phyloP scores from a whole-genome alignment of 2,113 vertebrate species.

The Fulmarus glacialis region DNA sequence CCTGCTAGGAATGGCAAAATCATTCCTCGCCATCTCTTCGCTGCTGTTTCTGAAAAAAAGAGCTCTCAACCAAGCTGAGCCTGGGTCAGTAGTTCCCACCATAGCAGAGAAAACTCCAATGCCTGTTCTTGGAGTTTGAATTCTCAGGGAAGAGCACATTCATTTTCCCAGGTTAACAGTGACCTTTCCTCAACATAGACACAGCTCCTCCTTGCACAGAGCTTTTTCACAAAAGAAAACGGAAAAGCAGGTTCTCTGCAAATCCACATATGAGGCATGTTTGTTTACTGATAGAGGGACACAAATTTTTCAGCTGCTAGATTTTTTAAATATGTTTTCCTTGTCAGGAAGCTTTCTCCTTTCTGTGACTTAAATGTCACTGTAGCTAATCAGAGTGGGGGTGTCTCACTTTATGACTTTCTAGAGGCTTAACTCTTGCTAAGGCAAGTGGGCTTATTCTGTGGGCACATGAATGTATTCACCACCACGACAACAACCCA shows the following conservation, averaged over 20 bases:
- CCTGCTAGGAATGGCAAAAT: background rate
- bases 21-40: background rate
- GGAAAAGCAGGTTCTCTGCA: background rate
- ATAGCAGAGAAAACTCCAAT: background rate
- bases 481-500: background rate
- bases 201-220: background rate
- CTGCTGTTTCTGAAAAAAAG: background rate
- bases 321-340: background rate
- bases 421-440: background rate
- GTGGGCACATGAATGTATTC: background rate
- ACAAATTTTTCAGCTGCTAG: background rate
- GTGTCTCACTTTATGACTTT: background rate
- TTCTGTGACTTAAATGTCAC: background rate
- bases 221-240: background rate
- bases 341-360: background rate
- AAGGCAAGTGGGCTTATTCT: background rate
- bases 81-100: background rate
- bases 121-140: background rate
- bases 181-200: background rate
- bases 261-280: background rate
- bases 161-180: background rate
- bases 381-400: background rate
- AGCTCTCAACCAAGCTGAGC: background rate
- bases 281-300: background rate
- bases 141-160: background rate